phyloP scores from a whole-genome alignment of 2,888 invertebrate species.

The Trissolcus japonicus region DNA sequence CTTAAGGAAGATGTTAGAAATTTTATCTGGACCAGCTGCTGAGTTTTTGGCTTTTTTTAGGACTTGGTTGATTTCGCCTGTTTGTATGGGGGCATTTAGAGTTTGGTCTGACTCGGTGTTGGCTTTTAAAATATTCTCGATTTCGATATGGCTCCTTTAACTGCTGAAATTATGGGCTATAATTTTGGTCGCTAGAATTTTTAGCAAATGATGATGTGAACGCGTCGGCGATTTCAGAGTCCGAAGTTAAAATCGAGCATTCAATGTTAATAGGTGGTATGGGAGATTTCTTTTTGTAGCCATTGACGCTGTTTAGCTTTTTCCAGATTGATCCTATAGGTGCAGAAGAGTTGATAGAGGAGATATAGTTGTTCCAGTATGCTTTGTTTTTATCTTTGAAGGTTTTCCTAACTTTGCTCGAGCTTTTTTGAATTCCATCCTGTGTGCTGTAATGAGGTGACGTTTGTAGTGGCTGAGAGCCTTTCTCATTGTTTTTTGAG shows the following conservation, averaged over 20 bases:
- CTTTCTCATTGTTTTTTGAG: neutral
- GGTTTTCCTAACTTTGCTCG: neutral
- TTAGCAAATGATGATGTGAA: neutral
- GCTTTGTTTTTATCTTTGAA: slow-evolving; percentile 2
- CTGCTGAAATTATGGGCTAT: neutral
- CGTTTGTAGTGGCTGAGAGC: slow-evolving; percentile 1
- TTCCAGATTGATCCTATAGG: neutral
- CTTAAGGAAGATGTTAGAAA: slow-evolving; percentile 38
- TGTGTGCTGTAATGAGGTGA: neutral
- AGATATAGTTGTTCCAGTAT: neutral
- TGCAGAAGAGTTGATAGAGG: neutral
- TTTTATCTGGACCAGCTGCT: no score
- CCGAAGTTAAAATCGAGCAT: neutral
- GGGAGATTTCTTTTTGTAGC: neutral
- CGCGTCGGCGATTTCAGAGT: neutral
- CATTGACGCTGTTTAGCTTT: neutral
- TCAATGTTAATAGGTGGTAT: neutral
- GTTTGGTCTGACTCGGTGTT: neutral
- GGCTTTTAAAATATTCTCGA: neutral
- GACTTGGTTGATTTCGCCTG: neutral
- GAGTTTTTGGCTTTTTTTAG: neutral
- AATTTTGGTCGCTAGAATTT: slow-evolving; percentile 3
- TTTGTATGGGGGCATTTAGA: neutral
- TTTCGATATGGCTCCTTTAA: neutral
- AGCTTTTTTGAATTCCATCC: slow-evolving; percentile 1